These are phyloP conservation scores for Torymus auratus DNA, from an alignment of 2,888 invertebrate species.

Conservation along the genomic window DNA sequence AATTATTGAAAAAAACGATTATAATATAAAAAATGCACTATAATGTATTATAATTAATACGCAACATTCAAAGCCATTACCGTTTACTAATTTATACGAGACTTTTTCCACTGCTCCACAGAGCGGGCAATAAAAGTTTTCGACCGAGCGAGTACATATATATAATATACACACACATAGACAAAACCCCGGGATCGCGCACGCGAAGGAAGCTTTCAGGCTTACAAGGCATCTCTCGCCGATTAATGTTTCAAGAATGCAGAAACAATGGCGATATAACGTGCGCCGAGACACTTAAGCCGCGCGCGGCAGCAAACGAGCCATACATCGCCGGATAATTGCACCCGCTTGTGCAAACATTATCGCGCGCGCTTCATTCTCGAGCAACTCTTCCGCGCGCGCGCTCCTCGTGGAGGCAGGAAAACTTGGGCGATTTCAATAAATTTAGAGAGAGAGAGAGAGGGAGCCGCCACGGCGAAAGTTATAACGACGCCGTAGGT, in stretches of 20 bases:
- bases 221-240: too few species aligned
- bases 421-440: conserved; percentile 47
- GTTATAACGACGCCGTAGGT: conserved; percentile 30
- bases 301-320: conserved; percentile 58
- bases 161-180: too few species aligned
- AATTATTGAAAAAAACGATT: too few species aligned
- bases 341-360: conserved; percentile 62
- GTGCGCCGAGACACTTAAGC: conserved; percentile 65
- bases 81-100: neutral
- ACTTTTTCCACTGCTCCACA: neutral
- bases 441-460: conserved; percentile 33
- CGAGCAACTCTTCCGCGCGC: conserved; percentile 13
- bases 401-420: neutral
- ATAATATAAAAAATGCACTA: neutral
- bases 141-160: too few species aligned
- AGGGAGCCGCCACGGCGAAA: conserved; percentile 26
- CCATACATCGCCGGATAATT: conserved; percentile 68
- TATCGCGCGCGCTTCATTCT: conserved; percentile 40
- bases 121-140: neutral
- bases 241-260: conserved; percentile 40
- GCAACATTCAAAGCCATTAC: neutral
- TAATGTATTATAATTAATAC: too few species aligned
- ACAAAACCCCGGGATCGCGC: neutral
- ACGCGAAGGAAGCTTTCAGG: neutral
- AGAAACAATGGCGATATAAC: conserved; percentile 64